Percentiles rank a stretch among this genome's conserved stretches.
Conservation (phyloP, 2,113 vertebrate species). For the Rhabdomys dilectus region DNA sequence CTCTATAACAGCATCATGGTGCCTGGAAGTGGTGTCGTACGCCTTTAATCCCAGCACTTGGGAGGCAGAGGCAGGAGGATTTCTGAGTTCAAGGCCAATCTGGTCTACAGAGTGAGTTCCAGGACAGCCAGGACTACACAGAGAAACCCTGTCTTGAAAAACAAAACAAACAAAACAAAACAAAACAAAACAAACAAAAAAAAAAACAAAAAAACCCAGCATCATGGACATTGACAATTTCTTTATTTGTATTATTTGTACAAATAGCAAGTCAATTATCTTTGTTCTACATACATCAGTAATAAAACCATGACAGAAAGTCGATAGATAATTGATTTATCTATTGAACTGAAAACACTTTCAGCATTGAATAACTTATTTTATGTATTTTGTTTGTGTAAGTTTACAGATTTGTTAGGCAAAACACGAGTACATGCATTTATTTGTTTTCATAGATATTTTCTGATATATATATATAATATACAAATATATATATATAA, state of each 20-base stretch:
- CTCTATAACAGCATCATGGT: neutral
- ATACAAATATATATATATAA: no score
- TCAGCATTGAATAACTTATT: neutral
- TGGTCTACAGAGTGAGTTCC: no score
- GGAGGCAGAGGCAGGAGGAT: no score
- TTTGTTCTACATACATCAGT: neutral
- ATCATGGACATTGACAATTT: neutral
- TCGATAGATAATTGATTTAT: neutral
- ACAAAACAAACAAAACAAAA: no score
- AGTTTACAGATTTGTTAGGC: neutral
- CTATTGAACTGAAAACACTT: conserved; percentile 18
- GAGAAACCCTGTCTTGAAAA: no score
- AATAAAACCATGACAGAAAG: neutral
- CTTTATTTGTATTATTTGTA: neutral
- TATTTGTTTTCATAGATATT: neutral
- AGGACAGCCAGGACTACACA: no score
- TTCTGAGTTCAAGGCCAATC: no score
- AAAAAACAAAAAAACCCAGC: no score
- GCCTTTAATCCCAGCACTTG: no score
- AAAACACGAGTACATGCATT: neutral
- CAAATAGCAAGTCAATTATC: neutral
- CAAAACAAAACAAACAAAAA: no score
- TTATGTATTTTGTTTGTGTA: neutral
- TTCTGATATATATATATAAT: neutral
- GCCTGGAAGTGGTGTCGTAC: no score